Conservation (phyloP, 1,140 invertebrate species). For the Apis cerana region DNA sequence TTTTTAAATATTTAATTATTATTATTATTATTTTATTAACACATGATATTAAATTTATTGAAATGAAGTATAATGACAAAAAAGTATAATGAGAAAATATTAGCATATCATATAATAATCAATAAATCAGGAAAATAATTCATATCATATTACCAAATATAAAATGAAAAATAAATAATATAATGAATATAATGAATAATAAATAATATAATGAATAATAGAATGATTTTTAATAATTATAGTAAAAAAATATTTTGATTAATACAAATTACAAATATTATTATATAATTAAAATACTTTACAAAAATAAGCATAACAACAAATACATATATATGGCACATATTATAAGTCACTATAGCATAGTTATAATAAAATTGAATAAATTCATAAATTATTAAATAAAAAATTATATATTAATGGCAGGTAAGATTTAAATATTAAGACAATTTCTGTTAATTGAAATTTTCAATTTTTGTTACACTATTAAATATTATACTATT, state of each 20-base stretch:
- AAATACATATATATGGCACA: background rate
- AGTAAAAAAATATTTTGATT: background rate
- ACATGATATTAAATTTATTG: background rate
- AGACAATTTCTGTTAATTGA: background rate
- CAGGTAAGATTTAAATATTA: constrained; percentile 3
- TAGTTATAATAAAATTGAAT: background rate
- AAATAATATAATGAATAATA: too few species aligned
- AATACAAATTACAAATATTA: background rate
- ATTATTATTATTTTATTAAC: background rate
- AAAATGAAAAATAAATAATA: constrained; percentile 2
- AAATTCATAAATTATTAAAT: background rate
- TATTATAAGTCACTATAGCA: background rate
- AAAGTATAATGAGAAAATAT: background rate
- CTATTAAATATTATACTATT: background rate
- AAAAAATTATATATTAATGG: background rate
- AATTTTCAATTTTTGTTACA: constrained; percentile 1
- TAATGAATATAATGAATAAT: background rate
- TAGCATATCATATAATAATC: too few species aligned
- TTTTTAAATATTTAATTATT: background rate
- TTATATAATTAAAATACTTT: background rate
- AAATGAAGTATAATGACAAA: background rate
- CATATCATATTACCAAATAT: background rate
- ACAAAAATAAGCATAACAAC: background rate
- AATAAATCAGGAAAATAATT: background rate
- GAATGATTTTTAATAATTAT: background rate